These are phyloP conservation scores for Epinotia nisella DNA, from an alignment of 2,888 invertebrate species.

Conservation along the genomic window DNA sequence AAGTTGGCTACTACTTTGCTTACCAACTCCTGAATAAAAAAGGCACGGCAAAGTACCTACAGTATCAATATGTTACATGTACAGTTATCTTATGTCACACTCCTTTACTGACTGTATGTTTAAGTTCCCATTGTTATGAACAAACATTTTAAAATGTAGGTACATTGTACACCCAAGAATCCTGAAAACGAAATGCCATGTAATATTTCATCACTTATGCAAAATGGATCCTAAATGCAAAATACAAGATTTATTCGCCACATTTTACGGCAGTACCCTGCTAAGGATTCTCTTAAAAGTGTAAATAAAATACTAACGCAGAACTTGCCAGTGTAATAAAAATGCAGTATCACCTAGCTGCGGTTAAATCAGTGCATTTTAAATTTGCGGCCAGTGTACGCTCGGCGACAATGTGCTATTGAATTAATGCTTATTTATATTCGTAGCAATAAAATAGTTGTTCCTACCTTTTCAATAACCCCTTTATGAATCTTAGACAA, in stretches of 20 bases:
- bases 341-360: slow-evolving; percentile 41
- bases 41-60: too few relatives aligned
- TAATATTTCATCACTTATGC: slow-evolving; percentile 9
- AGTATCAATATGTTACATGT: too few relatives aligned
- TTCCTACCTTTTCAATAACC: too few relatives aligned
- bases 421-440: not conserved
- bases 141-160: slow-evolving; percentile 1
- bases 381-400: slow-evolving; percentile 50
- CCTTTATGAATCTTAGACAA: too few relatives aligned
- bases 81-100: too few relatives aligned
- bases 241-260: slow-evolving; percentile 12
- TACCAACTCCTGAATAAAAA: too few relatives aligned
- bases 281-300: slow-evolving; percentile 15
- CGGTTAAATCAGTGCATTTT: slow-evolving; percentile 61
- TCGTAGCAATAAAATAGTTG: too few relatives aligned
- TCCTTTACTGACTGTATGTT: not conserved
- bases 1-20: too few relatives aligned
- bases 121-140: not conserved
- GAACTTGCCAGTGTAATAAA: slow-evolving; percentile 28
- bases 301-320: slow-evolving; percentile 32
- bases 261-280: not conserved
- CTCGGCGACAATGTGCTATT: slow-evolving; percentile 13
- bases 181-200: not conserved
- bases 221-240: slow-evolving; percentile 12
- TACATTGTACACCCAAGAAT: not conserved